phyloP scores from a whole-genome alignment of 2,888 invertebrate genomes.

The Phyto melanocephala region DNA sequence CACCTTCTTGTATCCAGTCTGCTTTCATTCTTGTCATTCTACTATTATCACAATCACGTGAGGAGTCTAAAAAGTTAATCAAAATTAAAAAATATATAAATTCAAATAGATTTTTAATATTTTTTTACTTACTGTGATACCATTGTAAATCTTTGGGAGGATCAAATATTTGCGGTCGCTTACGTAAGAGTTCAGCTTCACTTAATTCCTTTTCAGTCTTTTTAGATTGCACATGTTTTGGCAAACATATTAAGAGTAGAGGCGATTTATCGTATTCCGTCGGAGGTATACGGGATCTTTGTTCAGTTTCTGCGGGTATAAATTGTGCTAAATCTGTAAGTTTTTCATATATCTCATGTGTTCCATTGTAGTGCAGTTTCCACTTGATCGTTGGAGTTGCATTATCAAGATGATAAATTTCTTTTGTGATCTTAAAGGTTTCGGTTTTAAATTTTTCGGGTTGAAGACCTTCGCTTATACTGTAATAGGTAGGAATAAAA shows the following conservation, averaged over 20 bases:
- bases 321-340: constrained; percentile 74
- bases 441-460: constrained; percentile 80
- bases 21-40: constrained; percentile 86
- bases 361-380: constrained; percentile 73
- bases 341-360: constrained; percentile 70
- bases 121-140: constrained; percentile 74
- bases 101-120: neutral
- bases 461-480: constrained; percentile 58
- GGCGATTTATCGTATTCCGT: constrained; percentile 86
- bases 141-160: constrained; percentile 76
- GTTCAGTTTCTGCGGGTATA: constrained; percentile 72
- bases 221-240: constrained; percentile 77
- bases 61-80: constrained; percentile 80
- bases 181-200: constrained; percentile 75
- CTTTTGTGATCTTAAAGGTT: constrained; percentile 82
- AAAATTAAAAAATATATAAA: no score
- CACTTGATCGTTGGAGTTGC: constrained; percentile 68
- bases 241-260: constrained; percentile 76
- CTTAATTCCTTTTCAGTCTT: constrained; percentile 76
- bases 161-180: constrained; percentile 77
- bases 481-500: neutral
- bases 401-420: constrained; percentile 5
- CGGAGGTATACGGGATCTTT: constrained; percentile 84
- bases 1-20: constrained; percentile 87
- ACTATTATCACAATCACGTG: constrained; percentile 82